phyloP scores from a whole-genome alignment of 2,888 invertebrate species.

The Pantelozetes paolii region DNA sequence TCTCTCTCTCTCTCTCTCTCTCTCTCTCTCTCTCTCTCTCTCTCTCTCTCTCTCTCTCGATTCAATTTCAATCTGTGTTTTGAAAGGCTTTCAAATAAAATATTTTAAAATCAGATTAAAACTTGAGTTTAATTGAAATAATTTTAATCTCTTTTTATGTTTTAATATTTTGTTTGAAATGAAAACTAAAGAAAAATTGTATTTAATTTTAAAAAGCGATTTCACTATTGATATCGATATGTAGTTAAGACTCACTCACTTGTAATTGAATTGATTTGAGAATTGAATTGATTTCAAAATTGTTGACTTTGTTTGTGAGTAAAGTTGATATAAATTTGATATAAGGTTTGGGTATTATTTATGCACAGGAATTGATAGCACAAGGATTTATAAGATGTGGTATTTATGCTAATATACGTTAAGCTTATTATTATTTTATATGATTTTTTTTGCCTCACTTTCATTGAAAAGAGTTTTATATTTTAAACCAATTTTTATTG shows the following conservation, averaged over 20 bases:
- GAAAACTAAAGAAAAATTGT: too few relatives aligned
- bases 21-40: neutral
- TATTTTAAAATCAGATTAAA: neutral
- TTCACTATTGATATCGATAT: too few relatives aligned
- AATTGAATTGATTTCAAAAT: neutral
- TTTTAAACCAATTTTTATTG: conserved; percentile 19
- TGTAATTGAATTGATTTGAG: too few relatives aligned
- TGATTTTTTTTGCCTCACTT: neutral
- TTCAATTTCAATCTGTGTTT: neutral
- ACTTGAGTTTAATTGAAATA: conserved; percentile 5
- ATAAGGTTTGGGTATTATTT: neutral
- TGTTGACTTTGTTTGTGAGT: neutral
- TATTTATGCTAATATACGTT: conserved; percentile 30
- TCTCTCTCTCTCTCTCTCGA: neutral
- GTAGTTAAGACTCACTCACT: too few relatives aligned
- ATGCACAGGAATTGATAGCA: conserved; percentile 6
- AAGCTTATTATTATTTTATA: conserved; percentile 31
- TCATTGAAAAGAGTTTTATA: neutral
- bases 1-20: neutral
- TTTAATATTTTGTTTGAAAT: neutral
- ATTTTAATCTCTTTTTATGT: neutral
- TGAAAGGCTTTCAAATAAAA: neutral
- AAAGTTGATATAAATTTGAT: neutral
- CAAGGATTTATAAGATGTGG: conserved; percentile 18
- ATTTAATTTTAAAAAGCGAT: too few relatives aligned